Conservation (phyloP, 2,888 invertebrate species). For the Liodrosophila aerea region DNA sequence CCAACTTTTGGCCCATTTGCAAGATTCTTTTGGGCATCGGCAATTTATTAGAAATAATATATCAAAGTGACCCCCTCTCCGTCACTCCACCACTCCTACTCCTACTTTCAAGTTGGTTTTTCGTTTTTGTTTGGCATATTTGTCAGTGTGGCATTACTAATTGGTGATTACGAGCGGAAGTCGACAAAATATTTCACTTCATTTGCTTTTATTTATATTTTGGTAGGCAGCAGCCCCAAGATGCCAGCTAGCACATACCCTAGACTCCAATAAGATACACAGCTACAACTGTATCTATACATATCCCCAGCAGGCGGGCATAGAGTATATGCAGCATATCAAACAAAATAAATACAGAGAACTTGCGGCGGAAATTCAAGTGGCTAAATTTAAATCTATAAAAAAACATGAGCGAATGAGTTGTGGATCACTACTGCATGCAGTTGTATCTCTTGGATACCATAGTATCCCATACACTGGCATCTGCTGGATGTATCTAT, state of each 20-base stretch:
- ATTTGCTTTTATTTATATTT: slow-evolving; percentile 74
- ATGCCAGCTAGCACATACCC: slow-evolving; percentile 1
- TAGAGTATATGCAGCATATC: slow-evolving; percentile 1
- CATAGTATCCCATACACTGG: slow-evolving; percentile 9
- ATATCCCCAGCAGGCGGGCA: too few relatives aligned
- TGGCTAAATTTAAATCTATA: slow-evolving; percentile 67
- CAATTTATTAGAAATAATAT: slow-evolving; percentile 80
- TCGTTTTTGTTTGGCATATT: slow-evolving; percentile 67
- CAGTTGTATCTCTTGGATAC: slow-evolving; percentile 28
- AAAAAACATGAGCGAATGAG: slow-evolving; percentile 43
- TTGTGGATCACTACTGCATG: slow-evolving; percentile 19
- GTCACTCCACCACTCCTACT: not conserved
- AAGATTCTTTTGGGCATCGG: slow-evolving; percentile 41
- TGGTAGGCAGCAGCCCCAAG: slow-evolving; percentile 26
- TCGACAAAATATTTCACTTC: slow-evolving; percentile 76
- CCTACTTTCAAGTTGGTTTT: slow-evolving; percentile 18
- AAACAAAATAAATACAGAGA: slow-evolving; percentile 1
- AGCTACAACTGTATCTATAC: not conserved
- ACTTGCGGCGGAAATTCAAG: slow-evolving; percentile 66
- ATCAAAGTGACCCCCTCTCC: slow-evolving; percentile 60
- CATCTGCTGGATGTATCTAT: slow-evolving; percentile 21
- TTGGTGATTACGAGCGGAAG: slow-evolving; percentile 81
- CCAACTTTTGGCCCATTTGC: slow-evolving; percentile 67
- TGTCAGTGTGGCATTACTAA: slow-evolving; percentile 80
- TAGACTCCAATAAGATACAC: not conserved